Percentiles rank a stretch among this genome's conserved stretches.
Conservation (phyloP, 2,113 vertebrate genomes). For the Ptyas mucosa region DNA sequence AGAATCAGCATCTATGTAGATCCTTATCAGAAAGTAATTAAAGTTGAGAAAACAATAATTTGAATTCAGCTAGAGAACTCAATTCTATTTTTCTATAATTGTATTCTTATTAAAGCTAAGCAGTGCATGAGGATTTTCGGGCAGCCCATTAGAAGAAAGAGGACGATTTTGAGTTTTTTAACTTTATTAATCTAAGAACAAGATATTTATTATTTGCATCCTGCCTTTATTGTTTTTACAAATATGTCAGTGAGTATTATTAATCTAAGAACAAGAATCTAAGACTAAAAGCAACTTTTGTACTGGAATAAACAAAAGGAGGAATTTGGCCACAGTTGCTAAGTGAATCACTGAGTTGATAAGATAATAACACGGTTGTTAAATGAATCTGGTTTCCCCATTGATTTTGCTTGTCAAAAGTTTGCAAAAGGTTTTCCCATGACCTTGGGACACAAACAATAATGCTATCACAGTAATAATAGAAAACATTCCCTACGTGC, state of each 20-base stretch:
- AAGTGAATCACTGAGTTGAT: not conserved
- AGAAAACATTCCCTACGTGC: slow-evolving; percentile 49
- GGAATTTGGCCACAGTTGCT: not conserved
- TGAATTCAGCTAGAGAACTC: not conserved
- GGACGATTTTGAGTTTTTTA: not conserved
- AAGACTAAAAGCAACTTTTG: not conserved
- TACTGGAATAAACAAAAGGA: not conserved
- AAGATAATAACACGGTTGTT: not conserved
- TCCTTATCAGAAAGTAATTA: not conserved
- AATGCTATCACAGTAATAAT: slow-evolving; percentile 27
- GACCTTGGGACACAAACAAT: not conserved
- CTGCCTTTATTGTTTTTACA: not conserved
- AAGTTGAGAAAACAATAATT: not conserved
- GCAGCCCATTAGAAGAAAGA: not conserved
- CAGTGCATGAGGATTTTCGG: not conserved
- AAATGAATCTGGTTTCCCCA: not conserved
- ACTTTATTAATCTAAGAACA: not conserved
- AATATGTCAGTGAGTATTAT: not conserved
- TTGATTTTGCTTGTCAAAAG: not conserved
- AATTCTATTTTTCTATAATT: not conserved
- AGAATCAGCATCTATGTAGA: not conserved
- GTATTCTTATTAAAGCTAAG: not conserved
- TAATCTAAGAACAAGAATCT: not conserved
- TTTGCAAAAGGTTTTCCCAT: too few species aligned
- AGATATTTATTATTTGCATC: not conserved